phyloP scores from a whole-genome alignment of 1,140 invertebrate species.

The Drosophila gunungcola region DNA sequence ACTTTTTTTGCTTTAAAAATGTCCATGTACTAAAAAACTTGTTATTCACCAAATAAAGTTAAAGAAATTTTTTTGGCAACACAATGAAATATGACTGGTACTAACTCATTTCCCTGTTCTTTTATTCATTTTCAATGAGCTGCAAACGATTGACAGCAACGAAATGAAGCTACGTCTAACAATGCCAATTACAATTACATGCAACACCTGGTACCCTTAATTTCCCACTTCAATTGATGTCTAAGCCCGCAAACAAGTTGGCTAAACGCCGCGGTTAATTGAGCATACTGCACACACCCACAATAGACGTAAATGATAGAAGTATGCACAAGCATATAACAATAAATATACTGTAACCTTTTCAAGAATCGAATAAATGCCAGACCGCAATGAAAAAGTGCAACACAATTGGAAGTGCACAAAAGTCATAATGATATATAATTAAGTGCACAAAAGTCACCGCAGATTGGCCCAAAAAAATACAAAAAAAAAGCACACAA shows the following conservation, averaged over 20 bases:
- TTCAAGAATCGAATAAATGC: slow-evolving; percentile 31
- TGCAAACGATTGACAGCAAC: not conserved
- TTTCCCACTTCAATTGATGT: slow-evolving; percentile 18
- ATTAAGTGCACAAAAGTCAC: slow-evolving; percentile 53
- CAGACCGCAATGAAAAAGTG: slow-evolving; percentile 20
- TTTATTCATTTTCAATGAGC: not conserved
- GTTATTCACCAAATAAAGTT: too few species aligned
- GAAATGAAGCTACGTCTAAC: not conserved
- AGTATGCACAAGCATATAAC: not conserved
- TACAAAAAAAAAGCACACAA: slow-evolving; percentile 3
- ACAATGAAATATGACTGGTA: not conserved
- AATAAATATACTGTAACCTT: not conserved
- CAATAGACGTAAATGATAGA: slow-evolving; percentile 3
- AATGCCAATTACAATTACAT: slow-evolving; percentile 1
- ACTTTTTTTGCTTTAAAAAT: too few species aligned
- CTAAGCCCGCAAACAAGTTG: slow-evolving; percentile 8
- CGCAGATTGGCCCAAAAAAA: slow-evolving; percentile 47
- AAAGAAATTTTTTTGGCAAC: not conserved
- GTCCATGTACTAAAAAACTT: too few species aligned
- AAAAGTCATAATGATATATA: slow-evolving; percentile 57
- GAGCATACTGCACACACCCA: slow-evolving; percentile 43
- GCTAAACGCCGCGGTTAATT: slow-evolving; percentile 36
- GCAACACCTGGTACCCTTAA: slow-evolving; percentile 21
- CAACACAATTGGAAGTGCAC: slow-evolving; percentile 40
- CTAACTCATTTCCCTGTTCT: not conserved